phyloP scores from a whole-genome alignment of 2,888 invertebrate genomes.

The Spodoptera picta region DNA sequence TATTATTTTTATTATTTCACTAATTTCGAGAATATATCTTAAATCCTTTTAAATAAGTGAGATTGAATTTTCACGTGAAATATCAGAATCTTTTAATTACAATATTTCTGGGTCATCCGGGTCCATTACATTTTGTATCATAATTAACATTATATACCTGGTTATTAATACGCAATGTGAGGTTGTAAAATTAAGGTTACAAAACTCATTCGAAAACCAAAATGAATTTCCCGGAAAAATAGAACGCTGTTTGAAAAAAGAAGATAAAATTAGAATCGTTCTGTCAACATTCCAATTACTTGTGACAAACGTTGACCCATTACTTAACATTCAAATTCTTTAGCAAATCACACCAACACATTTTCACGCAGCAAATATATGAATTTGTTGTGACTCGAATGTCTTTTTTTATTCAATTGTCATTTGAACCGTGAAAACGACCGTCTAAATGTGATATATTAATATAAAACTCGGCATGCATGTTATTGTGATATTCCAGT shows the following conservation, averaged over 20 bases:
- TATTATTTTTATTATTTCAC: no score
- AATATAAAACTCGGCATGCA: background rate
- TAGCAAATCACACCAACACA: constrained; percentile 3
- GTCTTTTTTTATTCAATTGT: constrained; percentile 5
- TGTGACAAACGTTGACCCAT: constrained; percentile 12
- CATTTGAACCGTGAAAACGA: background rate
- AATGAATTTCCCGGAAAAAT: constrained; percentile 12
- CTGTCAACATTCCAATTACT: constrained; percentile 21
- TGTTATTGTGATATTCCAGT: no score
- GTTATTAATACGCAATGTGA: no score
- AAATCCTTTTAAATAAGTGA: no score
- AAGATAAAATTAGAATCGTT: constrained; percentile 26
- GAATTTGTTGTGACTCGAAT: constrained; percentile 17
- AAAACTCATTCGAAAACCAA: constrained; percentile 1
- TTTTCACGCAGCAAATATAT: constrained; percentile 13
- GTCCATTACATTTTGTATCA: no score
- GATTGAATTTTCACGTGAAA: no score
- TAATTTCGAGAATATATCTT: no score
- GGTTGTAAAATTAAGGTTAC: background rate
- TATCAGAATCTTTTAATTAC: no score
- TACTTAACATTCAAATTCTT: constrained; percentile 20
- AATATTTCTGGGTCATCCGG: no score
- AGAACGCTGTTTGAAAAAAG: constrained; percentile 4
- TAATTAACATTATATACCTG: no score
- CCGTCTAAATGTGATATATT: constrained; percentile 3